Conservation (phyloP, 2,113 vertebrate genomes). For the Progne subis region DNA sequence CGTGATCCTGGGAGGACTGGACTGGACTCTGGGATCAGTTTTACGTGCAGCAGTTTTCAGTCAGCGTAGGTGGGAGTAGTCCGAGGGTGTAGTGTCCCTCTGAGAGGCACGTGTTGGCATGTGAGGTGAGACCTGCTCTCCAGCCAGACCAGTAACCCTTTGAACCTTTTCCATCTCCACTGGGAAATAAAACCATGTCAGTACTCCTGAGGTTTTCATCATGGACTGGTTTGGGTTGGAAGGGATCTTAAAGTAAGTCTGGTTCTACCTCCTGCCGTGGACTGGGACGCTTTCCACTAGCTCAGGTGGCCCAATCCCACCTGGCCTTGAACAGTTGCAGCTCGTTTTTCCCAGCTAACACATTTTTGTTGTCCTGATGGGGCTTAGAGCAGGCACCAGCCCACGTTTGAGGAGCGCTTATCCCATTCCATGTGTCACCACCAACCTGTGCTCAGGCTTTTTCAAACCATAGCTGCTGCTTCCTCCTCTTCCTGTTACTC, state of each 20-base stretch:
- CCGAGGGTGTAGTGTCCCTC: background rate
- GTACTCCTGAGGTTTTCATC: background rate
- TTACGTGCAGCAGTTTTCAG: background rate
- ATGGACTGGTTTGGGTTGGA: background rate
- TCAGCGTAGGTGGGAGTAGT: background rate
- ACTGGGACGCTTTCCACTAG: background rate
- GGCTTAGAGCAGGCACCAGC: background rate
- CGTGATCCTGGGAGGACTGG: background rate
- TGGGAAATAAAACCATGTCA: background rate
- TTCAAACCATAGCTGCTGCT: background rate
- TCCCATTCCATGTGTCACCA: background rate
- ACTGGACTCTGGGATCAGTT: background rate
- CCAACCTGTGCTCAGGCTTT: background rate
- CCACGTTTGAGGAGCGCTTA: fast-evolving
- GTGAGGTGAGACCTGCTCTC: background rate
- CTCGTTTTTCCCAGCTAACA: background rate
- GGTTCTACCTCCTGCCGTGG: background rate
- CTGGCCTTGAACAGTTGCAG: background rate
- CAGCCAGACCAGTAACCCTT: background rate
- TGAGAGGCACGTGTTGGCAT: background rate
- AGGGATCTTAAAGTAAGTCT: background rate
- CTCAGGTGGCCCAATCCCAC: background rate
- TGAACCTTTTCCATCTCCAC: background rate
- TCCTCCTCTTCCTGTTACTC: background rate
- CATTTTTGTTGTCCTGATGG: background rate